Evolutionary conservation across 2,797 vertebrate genomes (phyloP), one percentile per base, ranked within the genome.

Genomic region (Champsocephalus gunnari): DNA sequence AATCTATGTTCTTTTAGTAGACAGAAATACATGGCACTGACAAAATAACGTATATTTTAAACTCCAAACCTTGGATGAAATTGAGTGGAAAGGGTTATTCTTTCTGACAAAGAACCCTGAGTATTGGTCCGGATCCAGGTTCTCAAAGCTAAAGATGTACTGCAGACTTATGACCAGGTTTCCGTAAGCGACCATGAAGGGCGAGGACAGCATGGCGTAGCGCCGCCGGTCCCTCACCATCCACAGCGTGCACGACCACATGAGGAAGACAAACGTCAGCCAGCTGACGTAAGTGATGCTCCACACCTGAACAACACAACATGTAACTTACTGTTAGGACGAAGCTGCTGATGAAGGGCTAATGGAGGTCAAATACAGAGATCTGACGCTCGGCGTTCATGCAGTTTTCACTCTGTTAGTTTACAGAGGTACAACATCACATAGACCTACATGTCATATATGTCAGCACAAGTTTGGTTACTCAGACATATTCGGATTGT

Each of bases 201-300:
- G 98, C 0, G 98, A 99, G 16, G 96, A 96, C 79, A 99, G 92
- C 98, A 99, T 99, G 75, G 98, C 96, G 0, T 99, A 98, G 66
- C 96, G 97, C 79, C 97, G 93, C 67, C 96, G 86, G 90, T 99
- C 96, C 34, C 96, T 94, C 83, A 99, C 95, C 97, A 99, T 99
- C 97, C 98, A 98, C 63, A 99, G 86, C 1, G 93, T 91, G 57
- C 98, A 99, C 0, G 98, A 99, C 98, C 98, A 99, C 61, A 99
- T 96, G 74, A 99, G 89, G 66, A 99, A 94, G 53, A 99, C 96
- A 45, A 99, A 99, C 3, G 98, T 99, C 84, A 97, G 83, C 98
- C 98, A 99, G 92, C 96, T 98, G 88, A 99, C 96, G 44, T 99
- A 99, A 0, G 98, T 99, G 92, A 99, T 99, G 91, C 98, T 99